Base-by-base conservation (phyloP, 2,888 invertebrate species). In the Patella ulyssiponensis region DNA sequence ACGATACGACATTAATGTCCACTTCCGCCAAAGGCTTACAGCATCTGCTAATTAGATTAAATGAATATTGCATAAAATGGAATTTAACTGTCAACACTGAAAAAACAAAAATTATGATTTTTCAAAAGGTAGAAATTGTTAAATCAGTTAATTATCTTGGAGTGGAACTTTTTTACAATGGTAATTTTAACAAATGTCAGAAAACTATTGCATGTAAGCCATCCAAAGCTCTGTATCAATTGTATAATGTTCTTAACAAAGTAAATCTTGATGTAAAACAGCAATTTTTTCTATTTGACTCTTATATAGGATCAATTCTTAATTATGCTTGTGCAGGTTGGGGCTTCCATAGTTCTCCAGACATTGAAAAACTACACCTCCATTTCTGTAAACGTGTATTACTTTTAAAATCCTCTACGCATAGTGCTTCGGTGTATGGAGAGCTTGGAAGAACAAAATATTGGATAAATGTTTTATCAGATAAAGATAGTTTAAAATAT, bases 231-330 rank as follows among this genome's bases (percentile, higher is more conserved):
- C n/a, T n/a, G n/a, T n/a, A n/a, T n/a, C n/a, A n/a, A n/a, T n/a
- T n/a, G n/a, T n/a, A n/a, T n/a, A n/a, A n/a, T n/a, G n/a, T n/a
- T n/a, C n/a, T 64, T 64, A 11, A 64, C 20, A 64, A 12, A 20
- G n/a, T 64, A 64, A 64, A 64, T 20, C 58, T 64, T 64, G 58
- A 64, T 64, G n/a, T n/a, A 20, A 64, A 20, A 64, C 54, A 54
- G 17, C 12, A 54, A 54, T 54, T 54, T 15, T 17, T 15, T 15
- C 17, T 54, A 54, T 54, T 54, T 54, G 54, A 54, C 12, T 54
- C 54, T 12, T 54, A 15, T 54, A 54, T 54, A 17, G 56, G 2
- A 17, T 2, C 2, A 15, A 56, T 56, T n/a, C 2, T 15, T 2
- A 56, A 15, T 15, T 2, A 5, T 56, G 1, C 3, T n/a, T 56